These are phyloP conservation scores for Takifugu ocellatus DNA, from an alignment of 2,797 vertebrate species.

Conservation along the genomic window DNA sequence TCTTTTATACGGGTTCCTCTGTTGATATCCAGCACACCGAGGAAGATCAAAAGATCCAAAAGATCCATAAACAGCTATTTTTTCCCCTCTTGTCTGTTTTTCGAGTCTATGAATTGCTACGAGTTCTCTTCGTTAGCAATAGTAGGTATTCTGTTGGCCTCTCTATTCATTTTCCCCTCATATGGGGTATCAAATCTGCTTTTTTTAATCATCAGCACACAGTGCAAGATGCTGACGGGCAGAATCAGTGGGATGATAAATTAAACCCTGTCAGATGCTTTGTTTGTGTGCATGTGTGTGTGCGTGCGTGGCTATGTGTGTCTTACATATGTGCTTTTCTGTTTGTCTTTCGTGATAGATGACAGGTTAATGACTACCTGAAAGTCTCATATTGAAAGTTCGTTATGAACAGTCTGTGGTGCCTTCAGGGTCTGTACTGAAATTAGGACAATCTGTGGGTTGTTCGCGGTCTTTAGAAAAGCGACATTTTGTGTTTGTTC, in stretches of 20 bases:
- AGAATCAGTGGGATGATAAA: background rate
- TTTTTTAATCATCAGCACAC: background rate
- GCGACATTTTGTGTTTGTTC: no score
- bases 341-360: constrained; percentile 2
- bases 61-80: background rate
- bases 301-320: no score
- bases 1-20: no score
- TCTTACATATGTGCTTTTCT: no score
- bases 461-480: no score
- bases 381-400: constrained; percentile 39
- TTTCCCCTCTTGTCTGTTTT: background rate
- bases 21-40: background rate
- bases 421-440: background rate
- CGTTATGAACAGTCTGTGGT: background rate
- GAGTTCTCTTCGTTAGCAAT: no score
- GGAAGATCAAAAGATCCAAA: background rate
- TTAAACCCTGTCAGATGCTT: background rate
- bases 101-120: background rate
- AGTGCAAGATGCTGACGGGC: constrained; percentile 18
- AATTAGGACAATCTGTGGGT: background rate
- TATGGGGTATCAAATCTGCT: background rate
- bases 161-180: background rate
- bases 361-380: constrained; percentile 44
- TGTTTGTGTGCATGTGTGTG: no score
- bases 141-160: background rate